Evolutionary conservation across 2,888 invertebrate species (phyloP).

Genomic region (Ariolimax columbianus): DNA sequence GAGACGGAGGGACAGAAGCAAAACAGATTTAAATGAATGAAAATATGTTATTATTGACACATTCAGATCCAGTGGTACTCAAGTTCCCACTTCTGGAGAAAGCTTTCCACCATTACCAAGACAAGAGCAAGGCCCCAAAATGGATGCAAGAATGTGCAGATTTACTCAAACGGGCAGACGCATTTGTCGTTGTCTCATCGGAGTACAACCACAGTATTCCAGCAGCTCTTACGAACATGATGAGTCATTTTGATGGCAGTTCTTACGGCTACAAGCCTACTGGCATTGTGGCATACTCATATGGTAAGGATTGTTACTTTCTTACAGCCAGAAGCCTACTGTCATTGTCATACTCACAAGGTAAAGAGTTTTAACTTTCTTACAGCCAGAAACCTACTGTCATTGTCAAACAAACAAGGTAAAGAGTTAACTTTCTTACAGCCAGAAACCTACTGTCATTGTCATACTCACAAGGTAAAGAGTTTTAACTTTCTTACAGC

Average conservation of each 20-base stretch:
- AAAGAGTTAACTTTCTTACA: too few species aligned
- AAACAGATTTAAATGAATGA: background rate
- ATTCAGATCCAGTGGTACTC: constrained; percentile 77
- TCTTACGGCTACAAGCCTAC: constrained; percentile 76
- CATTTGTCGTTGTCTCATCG: constrained; percentile 78
- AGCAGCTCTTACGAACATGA: constrained; percentile 79
- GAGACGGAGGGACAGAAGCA: too few species aligned
- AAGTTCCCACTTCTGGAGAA: constrained; percentile 71
- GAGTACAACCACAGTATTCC: constrained; percentile 79
- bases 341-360: too few species aligned
- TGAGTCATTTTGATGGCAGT: constrained; percentile 80
- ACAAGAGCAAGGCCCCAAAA: constrained; percentile 59
- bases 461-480: too few species aligned
- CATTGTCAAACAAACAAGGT: too few species aligned
- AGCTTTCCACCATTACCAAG: constrained; percentile 66
- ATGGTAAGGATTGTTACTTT: too few species aligned
- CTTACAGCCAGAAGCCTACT: too few species aligned
- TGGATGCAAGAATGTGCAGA: constrained; percentile 60
- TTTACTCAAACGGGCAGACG: constrained; percentile 75
- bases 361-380: too few species aligned
- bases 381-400: too few species aligned
- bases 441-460: too few species aligned
- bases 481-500: too few species aligned
- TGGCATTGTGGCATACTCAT: constrained; percentile 73
- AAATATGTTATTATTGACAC: background rate